A percentile compares a stretch with the other conserved stretches of the same genome.
Conservation (phyloP, 2,797 vertebrate species). For the Sebastes steindachneri region DNA sequence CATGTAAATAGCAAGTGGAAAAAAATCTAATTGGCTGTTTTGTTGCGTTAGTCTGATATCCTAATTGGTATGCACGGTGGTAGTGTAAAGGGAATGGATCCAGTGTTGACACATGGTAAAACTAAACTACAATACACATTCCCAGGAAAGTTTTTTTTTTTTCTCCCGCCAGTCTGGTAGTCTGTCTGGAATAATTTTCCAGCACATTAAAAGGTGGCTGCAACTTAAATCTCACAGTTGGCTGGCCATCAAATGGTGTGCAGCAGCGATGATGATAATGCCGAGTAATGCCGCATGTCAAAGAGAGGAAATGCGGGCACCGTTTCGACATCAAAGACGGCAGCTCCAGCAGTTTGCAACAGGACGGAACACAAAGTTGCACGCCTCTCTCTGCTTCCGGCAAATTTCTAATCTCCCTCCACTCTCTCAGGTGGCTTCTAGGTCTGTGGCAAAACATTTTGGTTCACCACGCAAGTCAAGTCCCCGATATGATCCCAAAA, state of each 20-base stretch:
- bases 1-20: conserved; percentile 34
- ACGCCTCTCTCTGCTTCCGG: background rate
- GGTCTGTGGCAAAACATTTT: conserved; percentile 23
- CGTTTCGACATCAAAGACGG: conserved; percentile 53
- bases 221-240: conserved; percentile 44
- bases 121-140: conserved; percentile 16
- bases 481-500: conserved; percentile 27
- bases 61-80: conserved; percentile 40
- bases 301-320: conserved; percentile 34
- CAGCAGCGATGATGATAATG: conserved; percentile 42
- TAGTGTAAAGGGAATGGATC: conserved; percentile 32
- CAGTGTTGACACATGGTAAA: conserved; percentile 41
- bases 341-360: conserved; percentile 15
- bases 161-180: background rate
- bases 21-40: conserved; percentile 31
- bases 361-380: conserved; percentile 33
- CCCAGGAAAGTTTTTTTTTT: background rate
- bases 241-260: conserved; percentile 44
- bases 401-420: conserved; percentile 5
- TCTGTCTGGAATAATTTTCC: conserved; percentile 20
- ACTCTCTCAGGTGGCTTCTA: conserved; percentile 4
- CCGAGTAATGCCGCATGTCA: conserved; percentile 23
- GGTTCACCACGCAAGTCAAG: background rate
- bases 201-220: background rate
- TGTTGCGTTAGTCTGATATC: conserved; percentile 38